phyloP scores from a whole-genome alignment of 2,888 invertebrate species.

The Cinara cedri region DNA sequence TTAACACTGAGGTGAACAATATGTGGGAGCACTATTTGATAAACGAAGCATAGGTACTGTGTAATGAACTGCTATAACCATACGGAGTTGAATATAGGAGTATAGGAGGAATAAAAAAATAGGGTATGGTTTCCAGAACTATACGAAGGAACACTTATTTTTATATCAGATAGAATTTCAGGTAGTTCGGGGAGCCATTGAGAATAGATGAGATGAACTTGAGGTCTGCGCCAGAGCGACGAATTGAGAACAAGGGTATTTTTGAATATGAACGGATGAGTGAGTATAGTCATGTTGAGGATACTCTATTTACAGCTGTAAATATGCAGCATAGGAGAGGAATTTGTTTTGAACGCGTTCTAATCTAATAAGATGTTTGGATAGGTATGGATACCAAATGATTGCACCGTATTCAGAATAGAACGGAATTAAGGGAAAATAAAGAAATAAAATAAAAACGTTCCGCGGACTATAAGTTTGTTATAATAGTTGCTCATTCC shows the following conservation, averaged over 20 bases:
- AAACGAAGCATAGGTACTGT: conserved; percentile 10
- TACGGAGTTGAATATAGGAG: neutral
- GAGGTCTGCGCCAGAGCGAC: too few relatives aligned
- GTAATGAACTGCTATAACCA: neutral
- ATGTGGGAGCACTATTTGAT: neutral
- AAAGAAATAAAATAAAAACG: too few relatives aligned
- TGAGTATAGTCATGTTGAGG: too few relatives aligned
- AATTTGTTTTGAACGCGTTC: conserved; percentile 9
- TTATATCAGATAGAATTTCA: neutral
- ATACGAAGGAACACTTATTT: neutral
- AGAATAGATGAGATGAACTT: conserved; percentile 5
- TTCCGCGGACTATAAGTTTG: too few relatives aligned
- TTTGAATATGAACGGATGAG: too few relatives aligned
- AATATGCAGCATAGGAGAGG: neutral
- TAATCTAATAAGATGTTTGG: neutral
- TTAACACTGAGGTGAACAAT: neutral
- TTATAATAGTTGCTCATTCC: too few relatives aligned
- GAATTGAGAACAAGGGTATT: too few relatives aligned
- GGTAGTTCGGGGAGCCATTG: neutral
- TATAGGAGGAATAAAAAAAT: neutral
- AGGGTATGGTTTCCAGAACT: conserved; percentile 8
- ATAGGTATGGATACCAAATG: neutral
- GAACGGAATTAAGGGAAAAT: too few relatives aligned
- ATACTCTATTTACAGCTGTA: neutral
- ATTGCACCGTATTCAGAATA: too few relatives aligned